Base-by-base conservation (phyloP, 2,113 vertebrate genomes). In the Hucho hucho region DNA sequence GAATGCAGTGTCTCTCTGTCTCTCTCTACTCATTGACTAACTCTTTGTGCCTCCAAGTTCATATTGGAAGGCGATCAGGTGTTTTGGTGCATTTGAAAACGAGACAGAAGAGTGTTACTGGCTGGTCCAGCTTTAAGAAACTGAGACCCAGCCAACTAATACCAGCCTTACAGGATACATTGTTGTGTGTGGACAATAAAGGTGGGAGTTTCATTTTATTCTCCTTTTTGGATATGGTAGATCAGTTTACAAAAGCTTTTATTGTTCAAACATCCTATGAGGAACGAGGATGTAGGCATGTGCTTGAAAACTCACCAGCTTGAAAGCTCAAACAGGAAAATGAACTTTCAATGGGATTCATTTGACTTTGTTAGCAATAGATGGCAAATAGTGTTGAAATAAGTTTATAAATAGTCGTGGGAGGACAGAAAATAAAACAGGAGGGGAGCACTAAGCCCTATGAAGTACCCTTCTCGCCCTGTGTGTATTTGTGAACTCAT, bases 141-240 rank as follows among this genome's bases (percentile, higher is more conserved):
- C 43, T 66, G 22, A 75, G n/a, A 70, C 26, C 69, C 58, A 32
- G 69, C 56, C 75, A 82, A 79, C 75, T 43, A 81, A 53, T 69
- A 86, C 84, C 78, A 73, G 89, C 72, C 37, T 9, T 77, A 68
- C 84, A 74, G 68, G 83, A 86, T 91, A 91, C 87, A 87, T 88
- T 75, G 70, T 43, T 77, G 26, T 13, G 18, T 4, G 13, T 0
- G n/a, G 0, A 89, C 76, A 87, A 85, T 66, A 29, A 32, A 61
- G 71, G 53, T 69, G 77, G n/a, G 58, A 28, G 49, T 72, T 74
- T 82, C 9, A 29, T n/a, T 67, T 43, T 43, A 26, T 70, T 69
- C 49, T 37, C 26, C 61, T 64, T 59, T 3, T 65, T 71, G 70
- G 9, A 70, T 24, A 80, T 1, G 0, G 43, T 43, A 69, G 24